Evolutionary conservation across 2,797 vertebrate species (phyloP), one percentile per base, ranked within the genome.

Genomic region (Hydrolagus colliei): DNA sequence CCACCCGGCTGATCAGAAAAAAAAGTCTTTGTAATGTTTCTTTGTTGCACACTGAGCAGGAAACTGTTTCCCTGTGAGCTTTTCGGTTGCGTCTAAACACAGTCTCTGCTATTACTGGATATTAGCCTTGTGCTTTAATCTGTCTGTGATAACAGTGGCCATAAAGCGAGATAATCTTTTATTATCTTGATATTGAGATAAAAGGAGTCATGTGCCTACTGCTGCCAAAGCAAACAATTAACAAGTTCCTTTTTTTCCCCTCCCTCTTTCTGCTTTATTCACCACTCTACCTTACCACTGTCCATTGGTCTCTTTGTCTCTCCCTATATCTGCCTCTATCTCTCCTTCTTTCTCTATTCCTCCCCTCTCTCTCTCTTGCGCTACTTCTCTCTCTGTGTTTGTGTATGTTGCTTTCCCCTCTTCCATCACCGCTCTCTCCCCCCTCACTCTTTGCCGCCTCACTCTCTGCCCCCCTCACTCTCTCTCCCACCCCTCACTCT

Each of bases 361-460:
- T 52, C 41, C 41, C 27, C 27, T 27, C 41, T 52, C 41, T 52
- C 41, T 52, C 41, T 52, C 41, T 52, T 52, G 41, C 41, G 2
- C 41, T 52, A 52, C 41, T 6, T 52, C 41, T 52, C 41, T 52
- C 41, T 52, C 6, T 52, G 41, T 52, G 41, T 52, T 52, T 52
- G 41, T 52, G 41, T 52, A 3, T 52, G 3, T 85, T 87, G 87
- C 86, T 87, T 74, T 86, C 79, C 18, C 20, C 86, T 80, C 90
- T 86, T 86, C 86, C 89, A 88, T 89, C 82, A 71, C 88, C 89
- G 88, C 87, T 27, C 27, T 27, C 27, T 27, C 27, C 87, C 82
- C 86, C 87, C 87, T 85, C 84, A 2, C 67, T 87, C 89, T 86
- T 82, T 87, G 86, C 2, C 84, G 80, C 73, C 68, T 86, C 67